Conservation (phyloP, 2,797 vertebrate genomes). For the Notolabrus celidotus region DNA sequence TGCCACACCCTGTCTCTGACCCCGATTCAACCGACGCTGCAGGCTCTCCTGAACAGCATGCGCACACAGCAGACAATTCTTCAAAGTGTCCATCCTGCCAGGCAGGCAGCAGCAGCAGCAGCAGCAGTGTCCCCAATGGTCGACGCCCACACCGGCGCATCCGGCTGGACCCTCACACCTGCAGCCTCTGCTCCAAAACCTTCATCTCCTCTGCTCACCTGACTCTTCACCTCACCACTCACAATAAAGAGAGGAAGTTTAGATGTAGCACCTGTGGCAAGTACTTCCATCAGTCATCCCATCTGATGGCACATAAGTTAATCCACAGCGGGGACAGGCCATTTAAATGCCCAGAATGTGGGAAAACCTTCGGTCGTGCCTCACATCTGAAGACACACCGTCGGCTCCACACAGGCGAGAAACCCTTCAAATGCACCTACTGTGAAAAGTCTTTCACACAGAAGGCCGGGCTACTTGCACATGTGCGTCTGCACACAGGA, state of each 20-base stretch:
- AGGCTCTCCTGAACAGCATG: conserved; percentile 24
- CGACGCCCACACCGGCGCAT: conserved; percentile 56
- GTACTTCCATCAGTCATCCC: conserved; percentile 83
- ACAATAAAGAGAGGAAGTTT: conserved; percentile 81
- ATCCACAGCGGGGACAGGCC: conserved; percentile 85
- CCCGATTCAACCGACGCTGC: conserved; percentile 28
- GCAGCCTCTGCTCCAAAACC: conserved; percentile 81
- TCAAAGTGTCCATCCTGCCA: conserved; percentile 70
- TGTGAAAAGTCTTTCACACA: conserved; percentile 86
- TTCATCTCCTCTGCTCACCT: conserved; percentile 84
- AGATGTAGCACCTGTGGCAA: conserved; percentile 82
- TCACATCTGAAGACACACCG: conserved; percentile 86
- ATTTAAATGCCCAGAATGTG: conserved; percentile 84
- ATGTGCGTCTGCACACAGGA: conserved; percentile 80
- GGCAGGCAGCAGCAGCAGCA: conserved; percentile 37
- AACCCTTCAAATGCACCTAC: conserved; percentile 83
- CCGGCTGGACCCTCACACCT: conserved; percentile 79
- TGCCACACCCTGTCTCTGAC: conserved; percentile 35
- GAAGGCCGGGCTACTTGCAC: conserved; percentile 85
- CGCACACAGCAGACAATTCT: conserved; percentile 15
- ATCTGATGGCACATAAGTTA: conserved; percentile 83
- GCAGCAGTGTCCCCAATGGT: conserved; percentile 44
- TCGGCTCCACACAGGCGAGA: conserved; percentile 86
- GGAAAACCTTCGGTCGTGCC: conserved; percentile 83
- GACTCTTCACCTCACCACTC: conserved; percentile 79